Evolutionary conservation across 1,140 invertebrate genomes (phyloP).

Genomic region (Drosophila pectinifera): DNA sequence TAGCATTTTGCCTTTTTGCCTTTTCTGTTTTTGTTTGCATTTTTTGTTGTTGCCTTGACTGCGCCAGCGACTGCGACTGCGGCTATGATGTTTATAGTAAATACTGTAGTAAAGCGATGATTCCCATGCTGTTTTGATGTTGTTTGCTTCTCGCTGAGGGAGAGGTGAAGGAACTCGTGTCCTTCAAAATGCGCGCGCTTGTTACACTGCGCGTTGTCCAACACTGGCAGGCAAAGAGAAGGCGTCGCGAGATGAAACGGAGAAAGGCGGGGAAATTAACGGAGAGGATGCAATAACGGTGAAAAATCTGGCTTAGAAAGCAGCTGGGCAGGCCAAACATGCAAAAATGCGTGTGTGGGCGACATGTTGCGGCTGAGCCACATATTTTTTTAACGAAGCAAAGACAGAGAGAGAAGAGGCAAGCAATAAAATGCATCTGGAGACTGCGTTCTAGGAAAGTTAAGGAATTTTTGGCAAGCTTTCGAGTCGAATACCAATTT

Average conservation of each 20-base stretch:
- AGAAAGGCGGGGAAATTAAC: constrained; percentile 13
- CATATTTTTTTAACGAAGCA: neutral
- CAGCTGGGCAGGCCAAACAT: constrained; percentile 10
- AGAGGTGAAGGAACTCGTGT: constrained; percentile 79
- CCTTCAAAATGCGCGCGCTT: constrained; percentile 76
- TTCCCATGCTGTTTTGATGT: constrained; percentile 21
- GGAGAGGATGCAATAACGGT: constrained; percentile 35
- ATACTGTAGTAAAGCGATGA: constrained; percentile 35
- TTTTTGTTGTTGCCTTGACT: constrained; percentile 5
- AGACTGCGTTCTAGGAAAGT: neutral
- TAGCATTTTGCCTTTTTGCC: constrained; percentile 19
- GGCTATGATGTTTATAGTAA: constrained; percentile 40
- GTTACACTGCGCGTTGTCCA: constrained; percentile 4
- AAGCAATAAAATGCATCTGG: neutral
- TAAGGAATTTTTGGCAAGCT: neutral
- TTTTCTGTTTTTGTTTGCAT: constrained; percentile 36
- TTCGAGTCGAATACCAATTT: no score
- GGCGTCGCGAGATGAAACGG: neutral
- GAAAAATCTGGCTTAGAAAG: constrained; percentile 50
- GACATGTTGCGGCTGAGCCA: constrained; percentile 7
- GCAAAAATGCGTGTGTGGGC: constrained; percentile 5
- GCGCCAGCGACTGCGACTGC: neutral
- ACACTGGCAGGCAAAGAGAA: constrained; percentile 19
- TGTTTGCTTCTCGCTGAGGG: constrained; percentile 30
- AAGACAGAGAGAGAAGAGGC: no score